These are phyloP conservation scores for Philopotamus ludificatus DNA, from an alignment of 1,140 invertebrate species.

Conservation along the genomic window DNA sequence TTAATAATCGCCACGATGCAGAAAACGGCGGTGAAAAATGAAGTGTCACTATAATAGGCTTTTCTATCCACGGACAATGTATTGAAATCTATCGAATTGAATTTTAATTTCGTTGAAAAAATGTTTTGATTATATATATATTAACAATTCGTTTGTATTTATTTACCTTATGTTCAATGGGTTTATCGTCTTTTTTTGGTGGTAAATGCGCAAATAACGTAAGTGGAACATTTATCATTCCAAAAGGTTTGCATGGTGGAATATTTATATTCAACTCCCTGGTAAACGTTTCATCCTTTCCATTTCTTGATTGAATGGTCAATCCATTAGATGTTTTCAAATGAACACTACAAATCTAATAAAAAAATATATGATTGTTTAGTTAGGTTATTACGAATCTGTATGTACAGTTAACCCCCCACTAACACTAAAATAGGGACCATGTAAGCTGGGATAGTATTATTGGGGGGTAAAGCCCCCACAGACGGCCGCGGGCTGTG, in stretches of 20 bases:
- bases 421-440: too few relatives aligned
- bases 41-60: slow-evolving; percentile 67
- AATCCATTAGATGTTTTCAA: slow-evolving; percentile 56
- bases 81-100: slow-evolving; percentile 54
- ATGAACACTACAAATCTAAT: slow-evolving; percentile 53
- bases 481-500: too few relatives aligned
- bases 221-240: slow-evolving; percentile 62
- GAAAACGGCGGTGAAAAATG: slow-evolving; percentile 81
- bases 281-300: slow-evolving; percentile 48
- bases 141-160: neutral
- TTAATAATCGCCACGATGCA: slow-evolving; percentile 76
- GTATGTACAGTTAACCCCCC: too few relatives aligned
- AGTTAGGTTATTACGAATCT: neutral
- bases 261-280: slow-evolving; percentile 64
- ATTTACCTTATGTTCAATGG: slow-evolving; percentile 72
- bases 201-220: slow-evolving; percentile 71
- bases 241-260: slow-evolving; percentile 68
- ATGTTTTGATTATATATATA: slow-evolving; percentile 2
- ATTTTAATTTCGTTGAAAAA: neutral
- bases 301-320: slow-evolving; percentile 46
- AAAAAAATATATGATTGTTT: slow-evolving; percentile 15
- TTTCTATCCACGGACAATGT: slow-evolving; percentile 71
- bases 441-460: too few relatives aligned
- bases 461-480: too few relatives aligned
- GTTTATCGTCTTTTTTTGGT: slow-evolving; percentile 64